phyloP scores from a whole-genome alignment of 2,113 vertebrate genomes.

The Mustela lutreola region DNA sequence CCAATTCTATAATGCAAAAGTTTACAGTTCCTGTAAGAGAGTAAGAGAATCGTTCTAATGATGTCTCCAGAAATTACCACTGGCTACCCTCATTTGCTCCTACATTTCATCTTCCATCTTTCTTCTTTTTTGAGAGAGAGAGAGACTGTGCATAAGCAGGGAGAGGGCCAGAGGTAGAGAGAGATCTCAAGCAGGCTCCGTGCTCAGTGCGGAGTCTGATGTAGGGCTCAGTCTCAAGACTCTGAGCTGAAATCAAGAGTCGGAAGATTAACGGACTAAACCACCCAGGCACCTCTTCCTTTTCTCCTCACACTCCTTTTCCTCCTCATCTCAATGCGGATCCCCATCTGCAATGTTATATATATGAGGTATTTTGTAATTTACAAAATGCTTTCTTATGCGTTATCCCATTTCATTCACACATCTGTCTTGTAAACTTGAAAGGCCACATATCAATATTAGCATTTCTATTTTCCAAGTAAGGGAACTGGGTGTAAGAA shows the following conservation, averaged over 20 bases:
- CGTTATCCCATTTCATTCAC: not conserved
- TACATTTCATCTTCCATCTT: not conserved
- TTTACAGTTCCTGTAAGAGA: not conserved
- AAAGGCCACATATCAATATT: not conserved
- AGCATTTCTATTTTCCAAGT: constrained; percentile 29
- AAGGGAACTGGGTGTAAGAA: not conserved
- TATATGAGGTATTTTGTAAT: not conserved
- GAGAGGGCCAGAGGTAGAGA: not conserved
- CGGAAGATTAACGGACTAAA: not conserved
- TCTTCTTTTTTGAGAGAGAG: not conserved
- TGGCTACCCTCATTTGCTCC: not conserved
- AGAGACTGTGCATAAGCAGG: not conserved
- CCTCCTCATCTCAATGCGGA: not conserved
- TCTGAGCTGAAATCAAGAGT: not conserved
- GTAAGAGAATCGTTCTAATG: not conserved
- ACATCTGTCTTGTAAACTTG: not conserved
- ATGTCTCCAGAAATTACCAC: not conserved
- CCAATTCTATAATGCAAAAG: not conserved
- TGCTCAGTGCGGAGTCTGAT: not conserved
- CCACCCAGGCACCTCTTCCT: not conserved
- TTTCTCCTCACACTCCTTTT: not conserved
- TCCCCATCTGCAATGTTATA: not conserved
- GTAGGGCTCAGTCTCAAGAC: not conserved
- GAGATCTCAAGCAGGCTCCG: not conserved
- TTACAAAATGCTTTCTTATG: not conserved